Evolutionary conservation across 2,113 vertebrate genomes (phyloP).

Genomic region (Lepus europaeus): DNA sequence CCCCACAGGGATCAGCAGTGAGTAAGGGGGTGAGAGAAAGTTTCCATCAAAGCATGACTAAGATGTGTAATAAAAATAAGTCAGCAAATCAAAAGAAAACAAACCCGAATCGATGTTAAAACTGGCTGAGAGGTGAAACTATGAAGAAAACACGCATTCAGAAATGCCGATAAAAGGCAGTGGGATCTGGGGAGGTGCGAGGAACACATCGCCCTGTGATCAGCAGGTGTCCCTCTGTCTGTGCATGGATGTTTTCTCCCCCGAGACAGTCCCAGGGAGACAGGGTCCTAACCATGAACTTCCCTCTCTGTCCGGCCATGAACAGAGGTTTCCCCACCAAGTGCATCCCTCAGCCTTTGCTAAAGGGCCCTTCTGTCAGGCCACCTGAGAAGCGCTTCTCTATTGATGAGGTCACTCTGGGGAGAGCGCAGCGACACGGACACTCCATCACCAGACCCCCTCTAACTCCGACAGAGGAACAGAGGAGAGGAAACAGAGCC

Average conservation of each 20-base stretch:
- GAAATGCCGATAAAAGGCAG: not conserved
- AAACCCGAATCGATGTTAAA: conserved; percentile 2
- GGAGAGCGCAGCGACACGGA: not conserved
- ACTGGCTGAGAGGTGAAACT: not conserved
- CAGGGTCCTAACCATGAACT: not conserved
- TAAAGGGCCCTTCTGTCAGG: not conserved
- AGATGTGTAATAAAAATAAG: conserved; percentile 10
- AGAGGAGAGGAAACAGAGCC: not conserved
- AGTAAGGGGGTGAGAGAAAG: not conserved
- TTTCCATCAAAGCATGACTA: not conserved
- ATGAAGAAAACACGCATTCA: not conserved
- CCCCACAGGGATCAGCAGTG: not conserved
- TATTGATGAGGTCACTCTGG: not conserved
- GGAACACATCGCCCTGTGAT: not conserved
- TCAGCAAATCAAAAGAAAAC: not conserved
- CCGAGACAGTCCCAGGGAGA: not conserved
- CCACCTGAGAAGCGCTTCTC: not conserved
- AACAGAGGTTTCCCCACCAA: not conserved
- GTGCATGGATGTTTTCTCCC: not conserved
- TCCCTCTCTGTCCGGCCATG: not conserved
- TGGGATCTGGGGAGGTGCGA: not conserved
- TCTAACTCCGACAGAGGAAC: not conserved
- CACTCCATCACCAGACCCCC: not conserved
- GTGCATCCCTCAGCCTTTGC: not conserved
- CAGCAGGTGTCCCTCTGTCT: not conserved